Evolutionary conservation across 1,140 invertebrate genomes (phyloP).

Genomic region (Bicyclus anynana): DNA sequence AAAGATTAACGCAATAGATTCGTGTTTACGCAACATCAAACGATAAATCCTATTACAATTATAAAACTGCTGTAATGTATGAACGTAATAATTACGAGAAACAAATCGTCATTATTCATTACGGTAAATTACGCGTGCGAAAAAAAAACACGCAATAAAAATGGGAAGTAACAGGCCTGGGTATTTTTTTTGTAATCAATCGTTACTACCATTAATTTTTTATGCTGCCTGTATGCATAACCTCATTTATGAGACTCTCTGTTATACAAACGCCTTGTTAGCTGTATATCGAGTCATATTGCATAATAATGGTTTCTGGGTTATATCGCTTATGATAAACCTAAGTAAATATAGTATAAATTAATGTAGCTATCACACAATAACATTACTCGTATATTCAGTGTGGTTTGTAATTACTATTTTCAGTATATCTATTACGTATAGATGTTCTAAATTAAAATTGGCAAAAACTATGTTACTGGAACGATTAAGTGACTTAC

Average conservation of each 20-base stretch:
- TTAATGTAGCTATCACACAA: too few species aligned
- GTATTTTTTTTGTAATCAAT: slow-evolving; percentile 1
- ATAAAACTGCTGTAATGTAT: slow-evolving; percentile 11
- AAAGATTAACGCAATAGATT: not conserved
- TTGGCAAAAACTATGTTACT: too few species aligned
- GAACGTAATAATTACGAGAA: slow-evolving; percentile 11
- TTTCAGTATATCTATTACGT: too few species aligned
- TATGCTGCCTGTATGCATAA: slow-evolving; percentile 26
- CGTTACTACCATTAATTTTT: slow-evolving; percentile 9
- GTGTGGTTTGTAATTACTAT: too few species aligned
- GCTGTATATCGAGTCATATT: slow-evolving; percentile 37
- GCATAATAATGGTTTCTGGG: slow-evolving; percentile 52
- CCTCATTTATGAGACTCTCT: slow-evolving; percentile 37
- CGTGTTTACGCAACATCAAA: slow-evolving; percentile 16
- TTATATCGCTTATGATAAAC: too few species aligned
- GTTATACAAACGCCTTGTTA: slow-evolving; percentile 46
- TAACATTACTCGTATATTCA: too few species aligned
- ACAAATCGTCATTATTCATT: slow-evolving; percentile 14
- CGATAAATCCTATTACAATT: slow-evolving; percentile 13
- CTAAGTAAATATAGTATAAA: too few species aligned
- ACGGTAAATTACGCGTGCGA: slow-evolving; percentile 7
- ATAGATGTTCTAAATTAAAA: too few species aligned
- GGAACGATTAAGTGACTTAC: too few species aligned
- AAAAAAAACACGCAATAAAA: slow-evolving; percentile 5
- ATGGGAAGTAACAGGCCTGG: slow-evolving; percentile 3